A percentile compares a stretch with the other conserved stretches of the same genome.
phyloP scores from a whole-genome alignment of 1,140 invertebrate species.

The Trichonephila inaurata region DNA sequence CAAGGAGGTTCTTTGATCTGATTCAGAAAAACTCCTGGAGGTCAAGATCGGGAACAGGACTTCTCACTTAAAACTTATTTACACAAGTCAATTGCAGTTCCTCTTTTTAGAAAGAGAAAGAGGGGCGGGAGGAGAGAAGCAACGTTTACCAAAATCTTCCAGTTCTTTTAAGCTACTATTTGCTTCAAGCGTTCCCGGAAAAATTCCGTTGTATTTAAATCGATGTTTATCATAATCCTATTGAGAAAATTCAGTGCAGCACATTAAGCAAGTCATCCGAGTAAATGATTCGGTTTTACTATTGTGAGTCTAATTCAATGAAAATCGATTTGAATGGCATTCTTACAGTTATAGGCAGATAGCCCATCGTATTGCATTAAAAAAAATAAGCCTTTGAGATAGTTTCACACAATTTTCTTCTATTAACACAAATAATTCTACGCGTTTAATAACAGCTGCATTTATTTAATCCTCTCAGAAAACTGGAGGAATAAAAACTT shows the following conservation, averaged over 20 bases:
- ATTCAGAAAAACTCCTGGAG: conserved; percentile 48
- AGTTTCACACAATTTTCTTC: not conserved
- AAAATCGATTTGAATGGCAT: not conserved
- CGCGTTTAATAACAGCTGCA: not conserved
- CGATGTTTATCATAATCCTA: conserved; percentile 12
- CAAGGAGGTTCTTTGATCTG: conserved; percentile 60
- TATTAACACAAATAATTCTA: not conserved
- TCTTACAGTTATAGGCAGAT: not conserved
- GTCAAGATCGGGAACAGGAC: conserved; percentile 66
- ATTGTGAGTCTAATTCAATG: not conserved
- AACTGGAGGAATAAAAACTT: not conserved
- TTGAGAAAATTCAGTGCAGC: not conserved
- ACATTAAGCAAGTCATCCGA: conserved; percentile 23
- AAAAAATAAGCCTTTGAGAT: not conserved
- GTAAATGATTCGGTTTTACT: not conserved
- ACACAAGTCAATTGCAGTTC: conserved; percentile 45
- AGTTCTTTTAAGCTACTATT: not conserved
- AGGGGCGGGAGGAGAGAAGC: not conserved
- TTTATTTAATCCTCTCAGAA: no score
- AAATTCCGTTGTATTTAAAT: conserved; percentile 23
- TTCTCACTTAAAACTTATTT: conserved; percentile 54
- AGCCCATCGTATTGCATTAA: not conserved
- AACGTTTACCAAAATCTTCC: not conserved
- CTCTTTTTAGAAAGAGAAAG: not conserved
- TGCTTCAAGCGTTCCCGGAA: not conserved